These are phyloP conservation scores for Platygyra sinensis DNA, from an alignment of 64 coral and sea anemone genomes.

Conservation along the genomic window DNA sequence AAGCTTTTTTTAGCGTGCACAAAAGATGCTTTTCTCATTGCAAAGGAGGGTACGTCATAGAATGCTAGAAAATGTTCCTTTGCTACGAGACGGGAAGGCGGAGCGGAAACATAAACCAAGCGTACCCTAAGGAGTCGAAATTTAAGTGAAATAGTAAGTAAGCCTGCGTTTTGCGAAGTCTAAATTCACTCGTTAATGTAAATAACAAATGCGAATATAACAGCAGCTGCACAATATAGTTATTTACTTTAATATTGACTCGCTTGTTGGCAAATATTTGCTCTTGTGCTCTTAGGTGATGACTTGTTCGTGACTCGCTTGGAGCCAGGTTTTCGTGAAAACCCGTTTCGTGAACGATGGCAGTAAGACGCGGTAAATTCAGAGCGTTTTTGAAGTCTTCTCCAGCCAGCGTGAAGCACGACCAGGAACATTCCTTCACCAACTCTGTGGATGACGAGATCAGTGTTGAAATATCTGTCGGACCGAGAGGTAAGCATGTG, in stretches of 20 bases:
- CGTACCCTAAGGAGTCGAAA: neutral
- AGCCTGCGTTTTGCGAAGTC: neutral
- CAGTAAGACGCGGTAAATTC: slow-evolving; percentile 26
- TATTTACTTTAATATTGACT: slow-evolving; percentile 10
- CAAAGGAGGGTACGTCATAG: neutral
- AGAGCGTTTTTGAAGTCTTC: neutral
- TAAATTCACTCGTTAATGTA: neutral
- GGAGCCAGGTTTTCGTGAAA: neutral
- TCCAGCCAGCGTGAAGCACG: neutral
- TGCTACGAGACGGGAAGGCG: neutral
- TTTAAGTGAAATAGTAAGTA: neutral
- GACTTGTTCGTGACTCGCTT: too few relatives aligned
- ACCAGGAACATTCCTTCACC: slow-evolving; percentile 30
- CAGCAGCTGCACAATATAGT: neutral
- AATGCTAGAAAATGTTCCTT: neutral
- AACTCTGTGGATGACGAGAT: slow-evolving; percentile 3
- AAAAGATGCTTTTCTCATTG: neutral
- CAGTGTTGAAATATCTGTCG: slow-evolving; percentile 12
- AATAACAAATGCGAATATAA: neutral
- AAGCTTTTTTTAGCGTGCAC: slow-evolving; percentile 4
- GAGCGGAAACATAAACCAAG: neutral
- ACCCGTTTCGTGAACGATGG: neutral
- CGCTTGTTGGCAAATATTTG: neutral
- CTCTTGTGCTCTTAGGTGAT: too few relatives aligned
- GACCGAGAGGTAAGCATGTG: slow-evolving; percentile 5